phyloP scores from a whole-genome alignment of 1,140 invertebrate genomes.

The Spodoptera frugiperda region DNA sequence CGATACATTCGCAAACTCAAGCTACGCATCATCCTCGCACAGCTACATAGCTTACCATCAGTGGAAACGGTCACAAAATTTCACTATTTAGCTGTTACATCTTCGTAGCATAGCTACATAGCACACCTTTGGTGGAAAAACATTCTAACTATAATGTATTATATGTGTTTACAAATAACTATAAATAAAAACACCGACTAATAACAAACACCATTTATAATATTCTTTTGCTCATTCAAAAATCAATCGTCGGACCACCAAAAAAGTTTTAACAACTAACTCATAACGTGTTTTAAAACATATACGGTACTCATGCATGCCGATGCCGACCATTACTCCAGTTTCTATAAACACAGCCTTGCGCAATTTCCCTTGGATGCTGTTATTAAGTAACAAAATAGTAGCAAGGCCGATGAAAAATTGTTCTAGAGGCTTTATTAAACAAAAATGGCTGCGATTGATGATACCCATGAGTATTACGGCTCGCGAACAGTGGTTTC shows the following conservation, averaged over 20 bases:
- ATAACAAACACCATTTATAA: not conserved
- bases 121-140: no score
- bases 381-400: slow-evolving; percentile 55
- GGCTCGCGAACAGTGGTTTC: slow-evolving; percentile 55
- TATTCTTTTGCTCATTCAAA: not conserved
- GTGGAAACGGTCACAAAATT: no score
- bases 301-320: slow-evolving; percentile 10
- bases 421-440: slow-evolving; percentile 59
- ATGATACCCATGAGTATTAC: slow-evolving; percentile 67
- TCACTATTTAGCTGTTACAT: no score
- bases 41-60: no score
- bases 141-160: no score
- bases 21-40: no score
- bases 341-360: slow-evolving; percentile 41
- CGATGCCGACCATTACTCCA: slow-evolving; percentile 16
- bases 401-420: slow-evolving; percentile 62
- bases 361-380: slow-evolving; percentile 54
- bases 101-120: no score
- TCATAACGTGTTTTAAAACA: slow-evolving; percentile 1
- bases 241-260: not conserved
- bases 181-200: no score
- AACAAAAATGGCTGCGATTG: slow-evolving; percentile 64
- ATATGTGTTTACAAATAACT: no score
- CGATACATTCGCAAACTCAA: no score
- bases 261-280: slow-evolving; percentile 13